Percentiles rank a stretch among this genome's conserved stretches.
Evolutionary conservation across 1,140 invertebrate genomes (phyloP).

Genomic region (Cotesia vestalis): DNA sequence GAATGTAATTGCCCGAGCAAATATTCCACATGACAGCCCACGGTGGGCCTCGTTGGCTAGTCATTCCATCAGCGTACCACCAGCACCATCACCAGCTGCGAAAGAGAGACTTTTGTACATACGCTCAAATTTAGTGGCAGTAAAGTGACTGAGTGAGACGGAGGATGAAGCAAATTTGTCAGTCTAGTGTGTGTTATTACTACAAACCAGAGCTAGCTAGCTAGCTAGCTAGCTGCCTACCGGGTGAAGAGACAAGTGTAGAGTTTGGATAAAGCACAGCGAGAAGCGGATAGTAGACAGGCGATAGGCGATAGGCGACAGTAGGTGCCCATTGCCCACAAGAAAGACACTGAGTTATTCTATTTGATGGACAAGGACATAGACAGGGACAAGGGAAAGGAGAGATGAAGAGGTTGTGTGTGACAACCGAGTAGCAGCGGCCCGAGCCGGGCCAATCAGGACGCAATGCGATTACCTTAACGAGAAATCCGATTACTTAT

Average conservation of each 20-base stretch:
- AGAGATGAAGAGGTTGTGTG: slow-evolving; percentile 20
- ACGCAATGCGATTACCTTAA: slow-evolving; percentile 66
- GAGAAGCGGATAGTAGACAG: no score
- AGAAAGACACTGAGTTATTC: slow-evolving; percentile 9
- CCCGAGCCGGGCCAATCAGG: slow-evolving; percentile 62
- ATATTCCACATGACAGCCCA: slow-evolving; percentile 37
- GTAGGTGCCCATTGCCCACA: background rate
- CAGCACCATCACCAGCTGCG: no score
- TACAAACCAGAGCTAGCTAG: background rate
- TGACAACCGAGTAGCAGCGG: slow-evolving; percentile 40
- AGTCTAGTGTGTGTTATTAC: background rate
- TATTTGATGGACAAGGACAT: slow-evolving; percentile 22
- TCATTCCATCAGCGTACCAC: no score
- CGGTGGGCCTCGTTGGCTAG: no score
- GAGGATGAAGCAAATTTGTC: no score
- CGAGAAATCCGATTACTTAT: slow-evolving; percentile 67
- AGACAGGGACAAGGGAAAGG: background rate
- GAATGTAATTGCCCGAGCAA: slow-evolving; percentile 57
- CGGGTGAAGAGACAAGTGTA: slow-evolving; percentile 18
- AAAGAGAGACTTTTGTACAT: no score
- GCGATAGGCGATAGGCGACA: background rate
- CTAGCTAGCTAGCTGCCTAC: no score
- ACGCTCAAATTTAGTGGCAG: no score
- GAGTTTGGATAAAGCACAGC: background rate
- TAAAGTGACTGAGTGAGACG: no score